phyloP scores from a whole-genome alignment of 1,140 invertebrate genomes.

The Dreissena polymorpha region DNA sequence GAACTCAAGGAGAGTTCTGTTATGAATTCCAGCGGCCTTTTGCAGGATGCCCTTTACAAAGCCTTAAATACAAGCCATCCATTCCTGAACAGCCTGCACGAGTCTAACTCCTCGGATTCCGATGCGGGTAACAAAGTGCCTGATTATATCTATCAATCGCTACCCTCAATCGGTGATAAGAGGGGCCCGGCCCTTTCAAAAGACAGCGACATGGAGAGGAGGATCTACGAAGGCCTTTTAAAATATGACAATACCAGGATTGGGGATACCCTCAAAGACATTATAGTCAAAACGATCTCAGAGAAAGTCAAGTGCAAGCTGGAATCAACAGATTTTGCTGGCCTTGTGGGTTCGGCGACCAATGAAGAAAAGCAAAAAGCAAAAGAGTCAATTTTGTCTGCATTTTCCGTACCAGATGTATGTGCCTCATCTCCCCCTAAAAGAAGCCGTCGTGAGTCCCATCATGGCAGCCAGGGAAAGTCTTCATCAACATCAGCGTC shows the following conservation, averaged over 20 bases:
- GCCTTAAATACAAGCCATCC: constrained; percentile 42
- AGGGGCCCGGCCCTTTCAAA: not conserved
- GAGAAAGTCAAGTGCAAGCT: constrained; percentile 87
- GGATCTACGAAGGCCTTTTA: constrained; percentile 56
- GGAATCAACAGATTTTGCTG: constrained; percentile 49
- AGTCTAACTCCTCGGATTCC: constrained; percentile 33
- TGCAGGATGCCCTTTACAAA: constrained; percentile 32
- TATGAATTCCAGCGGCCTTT: constrained; percentile 25
- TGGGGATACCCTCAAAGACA: constrained; percentile 84
- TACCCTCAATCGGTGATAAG: not conserved
- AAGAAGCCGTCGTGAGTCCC: constrained; percentile 57
- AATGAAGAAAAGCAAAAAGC: constrained; percentile 37
- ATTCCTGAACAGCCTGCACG: constrained; percentile 16
- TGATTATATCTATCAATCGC: constrained; percentile 1
- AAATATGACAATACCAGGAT: constrained; percentile 75
- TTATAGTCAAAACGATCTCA: constrained; percentile 93
- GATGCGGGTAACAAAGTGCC: constrained; percentile 21
- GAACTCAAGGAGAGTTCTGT: constrained; percentile 13
- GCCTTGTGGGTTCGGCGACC: constrained; percentile 18
- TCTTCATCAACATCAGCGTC: constrained; percentile 2
- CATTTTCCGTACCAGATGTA: constrained; percentile 43
- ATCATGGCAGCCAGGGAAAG: not conserved
- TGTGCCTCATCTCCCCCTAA: constrained; percentile 57
- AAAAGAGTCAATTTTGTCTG: constrained; percentile 51
- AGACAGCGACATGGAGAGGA: constrained; percentile 38